phyloP scores from a whole-genome alignment of 30 jellyfish, hydroid and myxozoan species.

The Aurelia coerulea region DNA sequence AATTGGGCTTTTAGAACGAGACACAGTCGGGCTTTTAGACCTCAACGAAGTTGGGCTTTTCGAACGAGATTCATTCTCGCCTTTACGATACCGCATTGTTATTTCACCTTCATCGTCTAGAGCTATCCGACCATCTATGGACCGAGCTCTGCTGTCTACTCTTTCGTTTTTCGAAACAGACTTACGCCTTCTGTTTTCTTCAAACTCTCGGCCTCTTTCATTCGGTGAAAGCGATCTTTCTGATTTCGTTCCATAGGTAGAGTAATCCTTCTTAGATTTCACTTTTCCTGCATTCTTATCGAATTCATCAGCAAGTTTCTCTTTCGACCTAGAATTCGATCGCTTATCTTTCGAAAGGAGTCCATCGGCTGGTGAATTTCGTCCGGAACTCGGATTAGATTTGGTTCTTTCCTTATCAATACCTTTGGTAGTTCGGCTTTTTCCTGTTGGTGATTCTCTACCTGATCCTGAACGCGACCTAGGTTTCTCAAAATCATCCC shows the following conservation, averaged over 20 bases:
- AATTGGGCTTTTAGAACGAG: neutral
- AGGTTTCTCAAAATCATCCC: neutral
- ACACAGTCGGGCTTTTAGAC: neutral
- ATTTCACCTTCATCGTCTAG: too few relatives aligned
- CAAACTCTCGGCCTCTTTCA: neutral
- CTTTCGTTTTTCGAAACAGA: neutral
- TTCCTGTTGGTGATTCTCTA: neutral
- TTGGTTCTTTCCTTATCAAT: neutral
- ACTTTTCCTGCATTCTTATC: neutral
- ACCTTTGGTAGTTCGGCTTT: neutral
- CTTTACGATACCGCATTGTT: neutral
- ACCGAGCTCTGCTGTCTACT: too few relatives aligned
- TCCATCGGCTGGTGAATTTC: conserved; percentile 49
- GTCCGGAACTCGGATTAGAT: conserved; percentile 28
- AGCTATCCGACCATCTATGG: too few relatives aligned
- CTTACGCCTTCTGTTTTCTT: neutral
- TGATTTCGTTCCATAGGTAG: neutral
- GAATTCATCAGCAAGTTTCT: neutral
- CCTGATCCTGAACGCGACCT: conserved; percentile 18
- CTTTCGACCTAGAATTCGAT: neutral
- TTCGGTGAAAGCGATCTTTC: neutral
- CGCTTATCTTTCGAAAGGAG: conserved; percentile 12
- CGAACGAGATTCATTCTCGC: neutral
- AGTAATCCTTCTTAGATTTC: neutral
- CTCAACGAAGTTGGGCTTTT: neutral